Base-by-base conservation (phyloP, 1,140 invertebrate species). In the Drosophila santomea region DNA sequence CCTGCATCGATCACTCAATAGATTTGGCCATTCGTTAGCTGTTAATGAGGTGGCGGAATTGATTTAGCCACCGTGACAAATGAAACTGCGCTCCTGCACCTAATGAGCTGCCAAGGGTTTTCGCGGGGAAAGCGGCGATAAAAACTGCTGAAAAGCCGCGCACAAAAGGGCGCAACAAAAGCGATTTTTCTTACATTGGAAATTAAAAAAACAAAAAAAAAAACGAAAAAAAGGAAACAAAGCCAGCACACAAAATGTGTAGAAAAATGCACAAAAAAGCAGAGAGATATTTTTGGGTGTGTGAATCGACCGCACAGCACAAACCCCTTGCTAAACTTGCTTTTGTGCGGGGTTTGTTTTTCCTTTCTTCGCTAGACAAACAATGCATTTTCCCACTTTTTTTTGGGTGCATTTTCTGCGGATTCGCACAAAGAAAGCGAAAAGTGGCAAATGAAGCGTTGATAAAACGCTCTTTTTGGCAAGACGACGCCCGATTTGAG, bases 381-480 rank as follows among this genome's bases (percentile, higher is more conserved):
- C 83, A 88, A 86, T 52, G 66, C 69, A 64, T 80, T 64, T 60
- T 64, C 43, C 57, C 52, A 55, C 20, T 48, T 83, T 80, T 80
- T 84, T 84, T 80, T 83, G 64, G 68, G 43, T 58, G 47, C 20
- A 55, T 55, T 75, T 60, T 75, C 39, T 56, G 62, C 20, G 47
- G 39, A 72, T 39, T 63, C 38, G 51, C 71, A 67, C 71, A 57
- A 74, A 74, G 59, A 74, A 44, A 41, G 60, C 68, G 74, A 67
- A 48, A 72, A 79, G 78, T 73, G 83, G 45, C 83, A 83, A 86
- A 86, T 88, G 84, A 86, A 86, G 75, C 82, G 79, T 88, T 71
- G 75, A 77, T 77, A 77, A 77, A 77, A 69, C 59, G 73, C 39
- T 35, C 25, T 64, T 52, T 68, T 25, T 59, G 28, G 57, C 45